Base-by-base conservation (phyloP, 2,113 vertebrate species). In the Capra hircus region DNA sequence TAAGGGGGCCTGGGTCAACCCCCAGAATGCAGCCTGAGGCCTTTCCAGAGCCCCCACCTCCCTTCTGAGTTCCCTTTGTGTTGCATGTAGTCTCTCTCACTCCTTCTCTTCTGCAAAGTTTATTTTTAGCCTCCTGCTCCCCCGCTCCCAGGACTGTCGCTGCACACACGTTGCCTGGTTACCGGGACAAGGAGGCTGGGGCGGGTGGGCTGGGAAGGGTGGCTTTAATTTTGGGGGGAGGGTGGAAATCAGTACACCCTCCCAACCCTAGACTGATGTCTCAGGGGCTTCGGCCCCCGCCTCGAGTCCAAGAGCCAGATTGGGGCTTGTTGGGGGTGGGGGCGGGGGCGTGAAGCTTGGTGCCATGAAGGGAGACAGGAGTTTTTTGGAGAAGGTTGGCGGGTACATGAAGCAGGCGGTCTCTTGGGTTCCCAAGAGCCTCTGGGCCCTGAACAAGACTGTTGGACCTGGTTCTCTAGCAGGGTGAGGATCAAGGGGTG, bases 121-220 rank as follows among this genome's bases (percentile, higher is more conserved):
- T 98, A 98, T 98, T 98, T 98, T 98, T 98, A 98, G 98, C 98
- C 97, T 97, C 95, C 98, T 98, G 97, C 98, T 98, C 98, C 98
- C 97, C 98, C 98, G 98, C 98, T 98, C 98, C 98, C 97, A 97
- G 98, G 98, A 98, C 98, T 98, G 97, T 98, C 98, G 97, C 98
- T 97, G 97, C 97, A 98, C 94, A 97, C 95, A 97, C 98, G 98
- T 98, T 98, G 98, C 98, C 74, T 98, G 98, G 98, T 98, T 98
- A 98, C 98, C 91, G 98, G 98, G 98, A 98, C 98, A 98, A 91
- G 98, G 98, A 98, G 98, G 98, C 98, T 97, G 98, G 98, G 98
- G 98, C 97, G 13, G 98, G 98, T 97, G 98, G 98, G 98, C 97
- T 99, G 98, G 98, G 99, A 99, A 99, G 99, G 99, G 99, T 99